Evolutionary conservation across 1,140 invertebrate species (phyloP).

Genomic region (Formica exsecta): DNA sequence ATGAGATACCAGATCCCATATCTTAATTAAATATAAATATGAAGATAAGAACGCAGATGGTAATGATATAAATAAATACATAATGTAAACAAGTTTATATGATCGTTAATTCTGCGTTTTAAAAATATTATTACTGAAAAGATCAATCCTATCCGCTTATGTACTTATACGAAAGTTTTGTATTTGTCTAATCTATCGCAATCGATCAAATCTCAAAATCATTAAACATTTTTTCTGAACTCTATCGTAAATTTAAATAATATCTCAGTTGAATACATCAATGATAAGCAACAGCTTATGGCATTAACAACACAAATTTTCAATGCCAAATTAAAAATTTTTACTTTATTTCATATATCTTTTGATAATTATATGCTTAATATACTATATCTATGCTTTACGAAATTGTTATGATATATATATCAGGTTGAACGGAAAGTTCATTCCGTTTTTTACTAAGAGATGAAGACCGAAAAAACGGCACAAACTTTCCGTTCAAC

Average conservation of each 20-base stretch:
- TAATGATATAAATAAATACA: constrained; percentile 27
- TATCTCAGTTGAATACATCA: neutral
- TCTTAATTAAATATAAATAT: constrained; percentile 56
- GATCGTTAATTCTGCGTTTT: neutral
- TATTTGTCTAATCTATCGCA: neutral
- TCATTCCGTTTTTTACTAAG: too few relatives aligned
- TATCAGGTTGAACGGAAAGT: too few relatives aligned
- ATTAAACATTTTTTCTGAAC: constrained; percentile 32
- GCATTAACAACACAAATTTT: neutral
- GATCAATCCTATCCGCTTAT: constrained; percentile 3
- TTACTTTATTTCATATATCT: neutral
- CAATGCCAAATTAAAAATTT: constrained; percentile 4
- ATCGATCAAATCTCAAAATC: constrained; percentile 55
- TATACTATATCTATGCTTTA: neutral
- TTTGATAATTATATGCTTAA: neutral
- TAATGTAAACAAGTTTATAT: neutral
- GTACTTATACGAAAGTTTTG: constrained; percentile 24
- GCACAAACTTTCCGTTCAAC: too few relatives aligned
- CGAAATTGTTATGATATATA: neutral
- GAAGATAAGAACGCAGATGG: constrained; percentile 48
- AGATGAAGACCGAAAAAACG: too few relatives aligned
- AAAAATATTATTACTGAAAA: constrained; percentile 24
- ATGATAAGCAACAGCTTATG: neutral
- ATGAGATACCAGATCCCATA: neutral
- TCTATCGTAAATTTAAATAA: constrained; percentile 1